A percentile compares a stretch with the other conserved stretches of the same genome.
phyloP scores from a whole-genome alignment of 1,140 invertebrate genomes.

The Lineus longissimus region DNA sequence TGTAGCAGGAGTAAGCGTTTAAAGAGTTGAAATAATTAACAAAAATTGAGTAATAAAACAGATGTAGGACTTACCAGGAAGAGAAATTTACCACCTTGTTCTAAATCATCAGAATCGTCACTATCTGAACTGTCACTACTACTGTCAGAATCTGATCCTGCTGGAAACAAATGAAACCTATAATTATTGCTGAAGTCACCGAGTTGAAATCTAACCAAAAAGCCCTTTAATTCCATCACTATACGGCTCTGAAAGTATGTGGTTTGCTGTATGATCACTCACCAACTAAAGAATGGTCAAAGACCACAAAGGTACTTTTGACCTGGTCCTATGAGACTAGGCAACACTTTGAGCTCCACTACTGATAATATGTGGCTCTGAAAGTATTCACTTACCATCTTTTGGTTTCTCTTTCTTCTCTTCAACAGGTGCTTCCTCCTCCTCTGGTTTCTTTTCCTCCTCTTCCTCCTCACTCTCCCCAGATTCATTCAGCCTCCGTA shows the following conservation, averaged over 20 bases:
- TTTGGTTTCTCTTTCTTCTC: conserved; percentile 31
- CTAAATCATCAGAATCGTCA: background rate
- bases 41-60: background rate
- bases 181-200: background rate
- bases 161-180: background rate
- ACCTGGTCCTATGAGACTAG: too few relatives aligned
- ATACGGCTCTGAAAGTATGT: conserved; percentile 43
- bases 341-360: too few relatives aligned
- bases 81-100: background rate
- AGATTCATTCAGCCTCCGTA: conserved; percentile 79
- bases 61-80: background rate
- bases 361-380: too few relatives aligned
- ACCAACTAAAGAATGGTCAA: too few relatives aligned
- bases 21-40: too few relatives aligned
- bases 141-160: background rate
- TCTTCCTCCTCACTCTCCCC: conserved; percentile 79
- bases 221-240: background rate
- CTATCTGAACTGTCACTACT: background rate
- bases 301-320: too few relatives aligned
- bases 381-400: conserved; percentile 31
- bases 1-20: too few relatives aligned
- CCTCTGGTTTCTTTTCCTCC: conserved; percentile 52
- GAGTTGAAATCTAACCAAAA: background rate
- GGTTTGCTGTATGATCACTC: too few relatives aligned
- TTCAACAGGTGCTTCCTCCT: conserved; percentile 34